Evolutionary conservation across 2,888 invertebrate genomes (phyloP).

Genomic region (Hirtodrosophila histrioides): DNA sequence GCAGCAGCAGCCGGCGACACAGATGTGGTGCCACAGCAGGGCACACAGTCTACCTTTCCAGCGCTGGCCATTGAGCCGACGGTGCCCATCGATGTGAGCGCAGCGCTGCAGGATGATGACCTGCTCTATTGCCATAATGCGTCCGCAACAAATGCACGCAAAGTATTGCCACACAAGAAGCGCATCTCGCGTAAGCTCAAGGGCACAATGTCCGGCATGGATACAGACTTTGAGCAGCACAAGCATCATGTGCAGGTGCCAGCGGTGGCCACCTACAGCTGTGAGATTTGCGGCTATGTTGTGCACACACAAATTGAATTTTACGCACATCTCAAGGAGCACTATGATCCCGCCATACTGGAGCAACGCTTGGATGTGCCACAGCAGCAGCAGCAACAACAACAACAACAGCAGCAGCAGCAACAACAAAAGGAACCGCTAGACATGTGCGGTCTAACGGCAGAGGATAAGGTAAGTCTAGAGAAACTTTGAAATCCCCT

Average conservation of each 20-base stretch:
- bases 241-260: conserved; percentile 43
- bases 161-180: conserved; percentile 94
- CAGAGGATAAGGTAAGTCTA: conserved; percentile 57
- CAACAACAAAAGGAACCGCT: conserved; percentile 61
- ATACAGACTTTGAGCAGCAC: conserved; percentile 57
- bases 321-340: conserved; percentile 93
- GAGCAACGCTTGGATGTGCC: conserved; percentile 48
- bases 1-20: conserved; percentile 21
- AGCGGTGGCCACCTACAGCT: conserved; percentile 82
- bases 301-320: conserved; percentile 92
- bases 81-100: conserved; percentile 69
- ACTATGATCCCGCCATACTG: conserved; percentile 90
- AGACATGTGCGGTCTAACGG: conserved; percentile 64
- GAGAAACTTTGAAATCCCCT: no score
- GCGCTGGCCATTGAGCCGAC: conserved; percentile 68
- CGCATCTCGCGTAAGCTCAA: conserved; percentile 91
- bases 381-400: conserved; percentile 44
- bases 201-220: conserved; percentile 76
- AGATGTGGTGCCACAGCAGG: conserved; percentile 35
- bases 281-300: conserved; percentile 91
- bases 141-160: conserved; percentile 84
- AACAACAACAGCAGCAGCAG: conserved; percentile 27
- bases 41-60: conserved; percentile 54
- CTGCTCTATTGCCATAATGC: conserved; percentile 58
- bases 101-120: conserved; percentile 56